Conservation (phyloP, 2,797 vertebrate species). For the Masticophis lateralis region DNA sequence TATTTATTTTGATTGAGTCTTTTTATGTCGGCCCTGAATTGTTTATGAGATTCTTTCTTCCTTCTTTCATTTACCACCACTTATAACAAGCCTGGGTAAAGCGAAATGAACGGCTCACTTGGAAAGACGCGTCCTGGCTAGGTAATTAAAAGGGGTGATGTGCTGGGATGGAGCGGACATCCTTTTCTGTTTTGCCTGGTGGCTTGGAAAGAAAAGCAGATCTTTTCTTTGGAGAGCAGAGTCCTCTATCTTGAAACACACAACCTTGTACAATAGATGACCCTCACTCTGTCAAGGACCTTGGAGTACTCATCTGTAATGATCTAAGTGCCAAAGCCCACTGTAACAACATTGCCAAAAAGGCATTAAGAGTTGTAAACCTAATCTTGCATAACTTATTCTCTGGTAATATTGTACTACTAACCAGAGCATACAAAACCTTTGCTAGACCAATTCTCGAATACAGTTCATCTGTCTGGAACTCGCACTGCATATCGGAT, state of each 20-base stretch:
- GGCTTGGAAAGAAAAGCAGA: constrained; percentile 56
- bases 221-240: constrained; percentile 44
- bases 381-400: too few species aligned
- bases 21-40: constrained; percentile 48
- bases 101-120: constrained; percentile 45
- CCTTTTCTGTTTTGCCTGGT: constrained; percentile 62
- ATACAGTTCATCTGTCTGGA: too few species aligned
- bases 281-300: too few species aligned
- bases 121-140: constrained; percentile 53
- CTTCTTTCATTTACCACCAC: constrained; percentile 19
- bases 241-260: constrained; percentile 53
- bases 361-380: too few species aligned
- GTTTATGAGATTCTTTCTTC: constrained; percentile 40
- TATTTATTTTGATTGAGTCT: constrained; percentile 49
- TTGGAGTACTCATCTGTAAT: too few species aligned
- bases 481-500: too few species aligned
- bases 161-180: constrained; percentile 53
- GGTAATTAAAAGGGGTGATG: constrained; percentile 55
- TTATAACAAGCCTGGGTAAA: constrained; percentile 51
- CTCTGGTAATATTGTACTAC: too few species aligned
- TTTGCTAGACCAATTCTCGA: too few species aligned
- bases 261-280: too few species aligned
- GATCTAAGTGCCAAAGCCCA: too few species aligned
- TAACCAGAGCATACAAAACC: too few species aligned
- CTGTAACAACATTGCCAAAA: too few species aligned